These are phyloP conservation scores for Ennomos fuscantarius DNA, from an alignment of 2,888 invertebrate species.

Conservation along the genomic window DNA sequence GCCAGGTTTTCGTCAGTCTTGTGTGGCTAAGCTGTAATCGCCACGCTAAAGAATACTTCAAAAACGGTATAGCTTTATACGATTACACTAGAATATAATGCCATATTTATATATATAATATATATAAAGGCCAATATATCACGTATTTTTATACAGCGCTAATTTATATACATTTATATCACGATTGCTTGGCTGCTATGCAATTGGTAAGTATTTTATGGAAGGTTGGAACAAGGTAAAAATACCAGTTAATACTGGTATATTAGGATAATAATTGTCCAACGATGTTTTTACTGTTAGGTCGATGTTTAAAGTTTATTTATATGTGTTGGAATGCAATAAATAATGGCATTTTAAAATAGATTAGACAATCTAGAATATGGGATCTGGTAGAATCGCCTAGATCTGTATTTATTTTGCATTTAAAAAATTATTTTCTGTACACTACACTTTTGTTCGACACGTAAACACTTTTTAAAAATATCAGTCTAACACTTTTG, in stretches of 20 bases:
- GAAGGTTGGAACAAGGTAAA: slow-evolving; percentile 23
- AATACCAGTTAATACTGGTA: not conserved
- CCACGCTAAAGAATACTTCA: slow-evolving; percentile 33
- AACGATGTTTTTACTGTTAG: not conserved
- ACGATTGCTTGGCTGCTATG: slow-evolving; percentile 36
- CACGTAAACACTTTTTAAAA: slow-evolving; percentile 7
- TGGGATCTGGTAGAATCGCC: slow-evolving; percentile 4
- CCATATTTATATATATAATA: too few relatives aligned
- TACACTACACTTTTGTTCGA: slow-evolving; percentile 25
- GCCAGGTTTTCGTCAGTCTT: slow-evolving; percentile 33
- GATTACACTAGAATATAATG: not conserved
- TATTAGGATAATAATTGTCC: not conserved
- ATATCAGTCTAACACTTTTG: slow-evolving; percentile 3
- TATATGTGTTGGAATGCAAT: slow-evolving; percentile 9
- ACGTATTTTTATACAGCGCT: slow-evolving; percentile 33
- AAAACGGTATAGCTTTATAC: slow-evolving; percentile 26
- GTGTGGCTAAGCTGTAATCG: slow-evolving; percentile 37
- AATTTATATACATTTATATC: slow-evolving; percentile 32
- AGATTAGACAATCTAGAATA: slow-evolving; percentile 9
- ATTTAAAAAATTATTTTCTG: slow-evolving; percentile 11
- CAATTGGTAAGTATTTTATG: slow-evolving; percentile 35
- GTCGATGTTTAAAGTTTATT: not conserved
- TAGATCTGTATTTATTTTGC: slow-evolving; percentile 17
- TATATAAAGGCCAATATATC: slow-evolving; percentile 25
- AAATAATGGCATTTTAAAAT: not conserved